Percentiles rank a stretch among this genome's conserved stretches.
These are phyloP conservation scores for Cyprinodon brontotheroides DNA, from an alignment of 2,113 vertebrate species.

Conservation along the genomic window DNA sequence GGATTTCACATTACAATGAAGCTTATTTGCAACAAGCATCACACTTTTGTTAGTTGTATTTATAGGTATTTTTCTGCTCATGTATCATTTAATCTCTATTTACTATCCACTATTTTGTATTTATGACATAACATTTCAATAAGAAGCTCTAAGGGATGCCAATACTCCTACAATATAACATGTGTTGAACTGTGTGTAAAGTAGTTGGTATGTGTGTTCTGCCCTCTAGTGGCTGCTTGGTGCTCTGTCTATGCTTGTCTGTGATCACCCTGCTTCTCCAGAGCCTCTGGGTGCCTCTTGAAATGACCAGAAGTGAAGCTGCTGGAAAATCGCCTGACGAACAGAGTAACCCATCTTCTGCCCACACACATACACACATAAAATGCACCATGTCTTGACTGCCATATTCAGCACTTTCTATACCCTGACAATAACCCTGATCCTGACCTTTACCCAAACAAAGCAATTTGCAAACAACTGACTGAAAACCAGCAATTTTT, in stretches of 20 bases:
- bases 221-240: conserved; percentile 72
- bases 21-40: too few species aligned
- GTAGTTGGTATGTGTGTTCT: conserved; percentile 35
- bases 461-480: too few species aligned
- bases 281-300: conserved; percentile 69
- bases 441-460: too few species aligned
- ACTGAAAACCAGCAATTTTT: too few species aligned
- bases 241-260: conserved; percentile 71
- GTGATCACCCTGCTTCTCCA: conserved; percentile 70
- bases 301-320: conserved; percentile 44
- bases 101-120: too few species aligned
- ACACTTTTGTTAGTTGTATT: too few species aligned
- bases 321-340: conserved; percentile 62
- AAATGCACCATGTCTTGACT: not conserved
- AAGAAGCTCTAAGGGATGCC: not conserved
- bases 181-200: not conserved
- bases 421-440: too few species aligned
- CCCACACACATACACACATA: not conserved
- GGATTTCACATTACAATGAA: too few species aligned
- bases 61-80: too few species aligned
- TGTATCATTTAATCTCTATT: too few species aligned
- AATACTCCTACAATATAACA: not conserved
- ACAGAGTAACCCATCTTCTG: conserved; percentile 47
- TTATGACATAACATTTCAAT: not conserved
- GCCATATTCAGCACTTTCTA: too few species aligned